Base-by-base conservation (phyloP, 1,140 invertebrate species). In the Physella acuta region DNA sequence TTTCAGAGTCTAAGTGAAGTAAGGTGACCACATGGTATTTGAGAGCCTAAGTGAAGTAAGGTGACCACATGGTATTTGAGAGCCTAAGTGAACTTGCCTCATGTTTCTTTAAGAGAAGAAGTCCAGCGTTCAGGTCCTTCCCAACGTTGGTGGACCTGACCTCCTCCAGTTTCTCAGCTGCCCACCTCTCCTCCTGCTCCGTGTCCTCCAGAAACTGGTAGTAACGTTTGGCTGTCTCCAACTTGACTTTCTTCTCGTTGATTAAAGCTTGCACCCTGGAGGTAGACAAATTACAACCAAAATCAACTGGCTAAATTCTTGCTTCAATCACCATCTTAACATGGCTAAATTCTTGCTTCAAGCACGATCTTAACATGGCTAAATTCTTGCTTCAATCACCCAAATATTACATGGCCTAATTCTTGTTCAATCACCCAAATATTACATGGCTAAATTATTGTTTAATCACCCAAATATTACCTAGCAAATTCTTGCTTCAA, bases 141-240 rank as follows among this genome's bases (percentile, higher is more conserved):
- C 94, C 94, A 0, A 92, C 91, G 36, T 74, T 75, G 79, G 97
- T 92, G 78, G 96, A 95, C 78, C 98, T 95, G 11, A 93, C 89
- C 30, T 97, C 84, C 92, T 95, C 97, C 0, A 93, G 91, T 86
- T 94, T 94, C 84, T 97, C 94, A 75, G 95, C 93, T 73, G 99
- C 97, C 97, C 97, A 99, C 3, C 95, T 92, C 75, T 98, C 94
- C 85, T 99, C 97, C 82, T 99, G 96, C 83, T 99, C 96, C 76
- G 98, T 89, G 79, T 99, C 97, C 28, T 96, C 88, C 94, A 98
- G 87, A 84, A 99, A 98, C 81, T 97, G 94, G 82, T 93, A 97
- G 77, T 95, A 94, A 78, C 94, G 93, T 71, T 94, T 88, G 0
- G 94, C 94, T 73, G 97, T 93, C 81, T 97, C 93, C 16, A 99